A percentile compares a stretch with the other conserved stretches of the same genome.
These are phyloP conservation scores for Chloroceryle aenea DNA, from an alignment of 2,113 vertebrate genomes.

Conservation along the genomic window DNA sequence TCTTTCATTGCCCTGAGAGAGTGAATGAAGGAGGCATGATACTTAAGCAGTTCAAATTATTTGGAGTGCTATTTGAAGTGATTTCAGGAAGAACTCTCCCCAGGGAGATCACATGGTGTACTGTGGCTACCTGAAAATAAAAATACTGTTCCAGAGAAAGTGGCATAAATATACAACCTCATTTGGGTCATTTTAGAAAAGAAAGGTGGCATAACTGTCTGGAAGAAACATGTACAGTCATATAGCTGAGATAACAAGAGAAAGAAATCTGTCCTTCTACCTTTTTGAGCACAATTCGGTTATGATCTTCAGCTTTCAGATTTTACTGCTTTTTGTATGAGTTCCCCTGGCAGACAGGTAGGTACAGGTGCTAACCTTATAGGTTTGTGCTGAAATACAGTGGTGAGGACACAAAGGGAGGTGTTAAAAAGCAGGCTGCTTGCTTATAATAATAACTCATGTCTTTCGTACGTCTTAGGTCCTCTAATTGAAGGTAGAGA, in stretches of 20 bases:
- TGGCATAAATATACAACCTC: not conserved
- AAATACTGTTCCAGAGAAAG: not conserved
- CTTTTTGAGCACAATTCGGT: not conserved
- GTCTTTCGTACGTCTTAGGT: not conserved
- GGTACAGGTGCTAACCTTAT: not conserved
- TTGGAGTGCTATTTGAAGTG: not conserved
- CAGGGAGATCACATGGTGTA: not conserved
- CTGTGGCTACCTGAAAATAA: not conserved
- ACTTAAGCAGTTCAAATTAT: not conserved
- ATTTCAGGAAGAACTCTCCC: not conserved
- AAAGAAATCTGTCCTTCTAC: not conserved
- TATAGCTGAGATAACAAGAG: not conserved
- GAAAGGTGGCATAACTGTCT: not conserved
- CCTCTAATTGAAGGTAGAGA: not conserved
- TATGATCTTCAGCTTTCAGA: not conserved
- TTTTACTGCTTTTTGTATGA: accelerated
- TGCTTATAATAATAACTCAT: not conserved
- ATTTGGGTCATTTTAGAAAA: not conserved
- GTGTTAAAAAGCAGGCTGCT: not conserved
- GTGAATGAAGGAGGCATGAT: not conserved
- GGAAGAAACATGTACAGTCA: not conserved
- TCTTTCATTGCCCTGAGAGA: not conserved
- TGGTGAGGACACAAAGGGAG: not conserved
- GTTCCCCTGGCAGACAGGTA: not conserved
- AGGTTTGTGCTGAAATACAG: not conserved